Base-by-base conservation (phyloP, 2,797 vertebrate species). In the Cryptoprocta ferox region DNA sequence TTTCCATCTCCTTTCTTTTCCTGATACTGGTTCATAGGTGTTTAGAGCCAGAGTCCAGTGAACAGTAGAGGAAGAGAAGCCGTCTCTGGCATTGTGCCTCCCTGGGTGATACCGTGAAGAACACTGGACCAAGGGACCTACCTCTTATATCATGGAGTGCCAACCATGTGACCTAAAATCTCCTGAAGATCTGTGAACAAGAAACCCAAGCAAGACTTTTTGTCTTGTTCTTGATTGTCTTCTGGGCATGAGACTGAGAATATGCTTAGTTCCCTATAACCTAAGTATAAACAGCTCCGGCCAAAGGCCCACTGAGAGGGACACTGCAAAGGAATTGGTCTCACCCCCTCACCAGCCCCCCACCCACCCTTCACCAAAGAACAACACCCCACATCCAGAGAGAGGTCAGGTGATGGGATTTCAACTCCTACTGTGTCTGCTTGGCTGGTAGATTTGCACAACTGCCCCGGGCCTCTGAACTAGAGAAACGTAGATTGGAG, bases 261-360 rank as follows among this genome's bases (percentile, higher is more conserved):
- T 1, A 9, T 11, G 10, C 48, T 56, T 14, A 16, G 4, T 50
- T 78, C 14, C 10, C 26, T 30, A 37, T 15, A 26, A 37, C 37
- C 37, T 30, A 26, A 30, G 5, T n/a, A 15, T 37, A 61, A 39
- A 39, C 26, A 70, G 42, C 19, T 63, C 28, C 12, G 18, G 32
- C n/a, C 12, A 65, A 4, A 35, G 19, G 28, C 28, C 1, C 11
- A 30, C 10, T 0, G 56, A 39, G 42, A 10, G 19, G 37, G 30
- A 10, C 0, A 7, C 16, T 24, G 30, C 37, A 45, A 32, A 15
- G 45, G 56, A 68, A 30, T 4, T 5, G 9, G 5, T 6, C 30
- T 45, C 3, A 26, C 0, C 1, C 2, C 35, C 6, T 3, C 7
- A 4, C 35, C 30, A 71, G 30, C 32, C 48, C 30, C 37, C 16